These are phyloP conservation scores for Drosophila athabasca DNA, from an alignment of 1,140 invertebrate genomes.

Conservation along the genomic window DNA sequence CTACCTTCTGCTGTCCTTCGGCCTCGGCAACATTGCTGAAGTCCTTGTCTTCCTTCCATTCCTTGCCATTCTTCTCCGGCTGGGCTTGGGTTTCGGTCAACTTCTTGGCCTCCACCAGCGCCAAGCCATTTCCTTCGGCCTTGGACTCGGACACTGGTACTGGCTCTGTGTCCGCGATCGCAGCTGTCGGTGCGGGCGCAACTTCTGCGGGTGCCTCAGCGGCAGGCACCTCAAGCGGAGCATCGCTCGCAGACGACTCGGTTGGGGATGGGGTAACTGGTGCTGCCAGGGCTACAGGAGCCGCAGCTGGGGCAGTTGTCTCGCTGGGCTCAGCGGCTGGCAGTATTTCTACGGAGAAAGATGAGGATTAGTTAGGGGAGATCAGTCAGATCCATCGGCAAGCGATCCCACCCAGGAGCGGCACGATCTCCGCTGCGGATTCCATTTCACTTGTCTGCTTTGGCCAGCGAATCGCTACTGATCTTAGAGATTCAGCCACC, in stretches of 20 bases:
- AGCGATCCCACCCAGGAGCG: slow-evolving; percentile 50
- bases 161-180: neutral
- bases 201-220: neutral
- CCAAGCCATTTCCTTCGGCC: slow-evolving; percentile 39
- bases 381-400: neutral
- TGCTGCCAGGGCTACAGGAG: too few relatives aligned
- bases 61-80: slow-evolving; percentile 43
- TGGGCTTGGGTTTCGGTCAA: slow-evolving; percentile 20
- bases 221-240: neutral
- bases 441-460: slow-evolving; percentile 39
- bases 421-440: slow-evolving; percentile 45
- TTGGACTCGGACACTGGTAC: neutral
- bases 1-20: slow-evolving; percentile 72
- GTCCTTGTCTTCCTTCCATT: slow-evolving; percentile 25
- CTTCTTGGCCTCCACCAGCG: slow-evolving; percentile 22
- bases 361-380: neutral
- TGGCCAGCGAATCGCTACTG: neutral
- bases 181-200: neutral
- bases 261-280: neutral
- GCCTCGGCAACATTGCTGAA: slow-evolving; percentile 63
- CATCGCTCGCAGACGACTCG: neutral
- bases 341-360: slow-evolving; percentile 46
- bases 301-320: neutral
- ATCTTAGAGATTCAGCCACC: neutral
- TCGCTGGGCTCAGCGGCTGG: slow-evolving; percentile 24